Conservation (phyloP, 2,797 vertebrate species). For the Girardinus metallicus region DNA sequence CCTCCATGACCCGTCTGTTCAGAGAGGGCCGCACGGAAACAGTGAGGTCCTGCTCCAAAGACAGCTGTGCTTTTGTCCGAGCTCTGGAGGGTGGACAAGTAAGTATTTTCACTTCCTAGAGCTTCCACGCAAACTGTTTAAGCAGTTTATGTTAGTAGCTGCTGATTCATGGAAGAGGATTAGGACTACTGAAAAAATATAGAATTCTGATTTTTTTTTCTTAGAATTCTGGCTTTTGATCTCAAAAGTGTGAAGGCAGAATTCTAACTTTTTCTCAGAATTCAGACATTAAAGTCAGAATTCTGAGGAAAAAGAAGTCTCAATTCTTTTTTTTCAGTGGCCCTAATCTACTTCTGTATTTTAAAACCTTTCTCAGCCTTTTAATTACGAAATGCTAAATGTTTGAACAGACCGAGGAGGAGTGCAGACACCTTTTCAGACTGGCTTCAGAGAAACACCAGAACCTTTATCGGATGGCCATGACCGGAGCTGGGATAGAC, state of each 20-base stretch:
- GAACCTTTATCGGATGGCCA: constrained; percentile 87
- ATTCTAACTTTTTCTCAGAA: too few relatives aligned
- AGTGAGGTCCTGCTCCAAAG: constrained; percentile 86
- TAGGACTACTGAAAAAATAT: too few relatives aligned
- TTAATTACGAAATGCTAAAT: constrained; percentile 6
- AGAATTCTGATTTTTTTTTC: too few relatives aligned
- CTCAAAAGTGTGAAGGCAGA: too few relatives aligned
- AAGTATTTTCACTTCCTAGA: background rate
- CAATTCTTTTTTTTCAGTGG: too few relatives aligned
- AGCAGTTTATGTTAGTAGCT: background rate
- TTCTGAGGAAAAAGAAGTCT: too few relatives aligned
- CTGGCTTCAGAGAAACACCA: constrained; percentile 86
- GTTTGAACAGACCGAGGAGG: constrained; percentile 60
- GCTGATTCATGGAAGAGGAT: background rate
- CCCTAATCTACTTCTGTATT: too few relatives aligned
- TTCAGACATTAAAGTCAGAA: too few relatives aligned
- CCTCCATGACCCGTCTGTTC: constrained; percentile 90
- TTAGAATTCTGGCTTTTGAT: too few relatives aligned
- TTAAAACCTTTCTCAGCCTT: background rate
- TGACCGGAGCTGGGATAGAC: constrained; percentile 89
- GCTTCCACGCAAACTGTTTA: background rate
- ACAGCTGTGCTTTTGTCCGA: constrained; percentile 84
- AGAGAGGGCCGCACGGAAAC: constrained; percentile 91
- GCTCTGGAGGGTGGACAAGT: constrained; percentile 81
- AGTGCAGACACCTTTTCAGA: constrained; percentile 76